phyloP scores from a whole-genome alignment of 2,888 invertebrate species.

The Caenorhabditis panamensis region DNA sequence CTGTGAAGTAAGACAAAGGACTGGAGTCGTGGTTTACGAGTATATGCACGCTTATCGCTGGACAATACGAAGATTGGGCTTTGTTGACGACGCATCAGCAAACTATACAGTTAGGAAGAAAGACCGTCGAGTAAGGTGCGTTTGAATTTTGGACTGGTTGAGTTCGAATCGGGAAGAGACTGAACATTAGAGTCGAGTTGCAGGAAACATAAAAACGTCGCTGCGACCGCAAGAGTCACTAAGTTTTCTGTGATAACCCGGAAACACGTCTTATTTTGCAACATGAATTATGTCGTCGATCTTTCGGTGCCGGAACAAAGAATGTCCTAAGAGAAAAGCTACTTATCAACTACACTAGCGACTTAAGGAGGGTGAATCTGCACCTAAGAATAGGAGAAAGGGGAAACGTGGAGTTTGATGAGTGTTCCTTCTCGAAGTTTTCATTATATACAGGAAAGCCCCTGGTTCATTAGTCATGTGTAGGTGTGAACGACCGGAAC shows the following conservation, averaged over 20 bases:
- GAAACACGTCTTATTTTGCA: constrained; percentile 11
- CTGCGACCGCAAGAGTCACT: no score
- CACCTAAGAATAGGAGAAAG: constrained; percentile 19
- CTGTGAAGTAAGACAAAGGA: constrained; percentile 18
- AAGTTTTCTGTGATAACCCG: background rate
- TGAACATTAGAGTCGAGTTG: no score
- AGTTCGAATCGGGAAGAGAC: background rate
- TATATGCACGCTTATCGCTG: constrained; percentile 26
- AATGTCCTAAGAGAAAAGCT: constrained; percentile 17
- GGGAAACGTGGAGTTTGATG: constrained; percentile 16
- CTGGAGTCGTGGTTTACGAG: constrained; percentile 38
- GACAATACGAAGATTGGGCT: constrained; percentile 14
- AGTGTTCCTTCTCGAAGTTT: constrained; percentile 4
- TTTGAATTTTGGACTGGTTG: constrained; percentile 17
- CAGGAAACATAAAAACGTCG: no score
- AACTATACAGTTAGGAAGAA: constrained; percentile 25
- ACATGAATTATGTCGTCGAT: constrained; percentile 17
- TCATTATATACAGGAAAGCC: background rate
- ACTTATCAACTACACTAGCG: constrained; percentile 48
- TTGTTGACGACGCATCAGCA: constrained; percentile 15
- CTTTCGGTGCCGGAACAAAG: constrained; percentile 40
- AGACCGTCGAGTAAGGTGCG: background rate
- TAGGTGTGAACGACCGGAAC: background rate
- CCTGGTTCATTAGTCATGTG: constrained; percentile 2
- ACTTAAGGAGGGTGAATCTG: constrained; percentile 12